Conservation (phyloP, 2,113 vertebrate genomes). For the Tupaia chinensis region DNA sequence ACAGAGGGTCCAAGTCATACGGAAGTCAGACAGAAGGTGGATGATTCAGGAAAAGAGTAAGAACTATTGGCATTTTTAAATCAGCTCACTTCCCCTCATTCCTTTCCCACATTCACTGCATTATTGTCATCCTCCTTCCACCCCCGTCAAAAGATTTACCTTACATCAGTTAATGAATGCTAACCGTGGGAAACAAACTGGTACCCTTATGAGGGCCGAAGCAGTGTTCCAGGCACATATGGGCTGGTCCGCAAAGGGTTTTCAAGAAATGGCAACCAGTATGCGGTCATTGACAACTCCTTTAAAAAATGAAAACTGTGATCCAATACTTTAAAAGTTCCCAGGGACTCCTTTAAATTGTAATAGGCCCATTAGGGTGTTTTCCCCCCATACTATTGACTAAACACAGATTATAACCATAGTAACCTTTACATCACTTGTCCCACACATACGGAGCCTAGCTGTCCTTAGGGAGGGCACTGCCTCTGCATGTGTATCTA, state of each 20-base stretch:
- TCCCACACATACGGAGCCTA: background rate
- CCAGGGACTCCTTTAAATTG: slow-evolving; percentile 23
- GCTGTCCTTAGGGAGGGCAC: background rate
- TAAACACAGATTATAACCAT: slow-evolving; percentile 72
- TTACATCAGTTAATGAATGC: background rate
- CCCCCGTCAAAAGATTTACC: background rate
- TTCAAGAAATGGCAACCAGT: background rate
- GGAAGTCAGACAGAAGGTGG: background rate
- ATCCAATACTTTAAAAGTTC: slow-evolving; percentile 58
- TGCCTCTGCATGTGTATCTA: background rate
- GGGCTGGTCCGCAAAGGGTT: background rate
- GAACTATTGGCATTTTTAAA: background rate
- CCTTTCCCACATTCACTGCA: background rate
- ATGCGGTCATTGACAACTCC: background rate
- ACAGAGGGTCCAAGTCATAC: background rate
- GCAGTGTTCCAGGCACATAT: background rate
- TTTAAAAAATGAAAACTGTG: slow-evolving; percentile 51
- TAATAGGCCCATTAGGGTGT: background rate
- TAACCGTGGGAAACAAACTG: slow-evolving; percentile 1
- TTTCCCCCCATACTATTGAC: slow-evolving; percentile 49
- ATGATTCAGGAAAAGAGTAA: background rate
- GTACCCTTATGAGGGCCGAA: background rate
- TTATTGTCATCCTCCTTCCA: background rate
- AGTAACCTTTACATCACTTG: slow-evolving; percentile 8
- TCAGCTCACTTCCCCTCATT: background rate